These are phyloP conservation scores for Megaceryle alcyon DNA, from an alignment of 2,797 vertebrate genomes.

Conservation along the genomic window DNA sequence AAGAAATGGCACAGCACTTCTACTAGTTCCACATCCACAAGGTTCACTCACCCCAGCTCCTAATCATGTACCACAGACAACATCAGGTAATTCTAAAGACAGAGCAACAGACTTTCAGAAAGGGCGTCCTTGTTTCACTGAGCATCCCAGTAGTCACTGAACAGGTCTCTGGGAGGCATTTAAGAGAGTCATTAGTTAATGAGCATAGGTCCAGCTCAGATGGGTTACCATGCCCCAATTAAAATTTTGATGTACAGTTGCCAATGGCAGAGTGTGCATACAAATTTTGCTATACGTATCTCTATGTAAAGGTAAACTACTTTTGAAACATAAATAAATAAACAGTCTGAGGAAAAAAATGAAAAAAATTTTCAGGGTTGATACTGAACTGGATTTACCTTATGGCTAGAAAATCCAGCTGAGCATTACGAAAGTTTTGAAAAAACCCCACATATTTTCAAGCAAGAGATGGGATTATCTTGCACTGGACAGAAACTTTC, in stretches of 20 bases:
- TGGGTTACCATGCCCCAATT: not conserved
- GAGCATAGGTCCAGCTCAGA: not conserved
- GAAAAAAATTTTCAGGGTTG: not conserved
- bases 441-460: not conserved
- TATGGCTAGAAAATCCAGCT: not conserved
- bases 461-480: not conserved
- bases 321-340: not conserved
- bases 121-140: not conserved
- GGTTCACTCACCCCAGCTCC: not conserved
- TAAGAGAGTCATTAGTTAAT: not conserved
- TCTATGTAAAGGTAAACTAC: not conserved
- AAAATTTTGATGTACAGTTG: not conserved
- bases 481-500: not conserved
- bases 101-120: not conserved
- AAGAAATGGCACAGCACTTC: not conserved
- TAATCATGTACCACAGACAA: not conserved
- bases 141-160: not conserved
- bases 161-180: not conserved
- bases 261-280: not conserved
- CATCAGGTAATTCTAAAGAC: not conserved
- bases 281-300: not conserved
- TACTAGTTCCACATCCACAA: not conserved
- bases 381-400: not conserved
- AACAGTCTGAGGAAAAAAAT: not conserved
- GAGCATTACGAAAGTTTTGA: not conserved